Conservation (phyloP, 2,797 vertebrate genomes). For the Pelochelys cantorii region DNA sequence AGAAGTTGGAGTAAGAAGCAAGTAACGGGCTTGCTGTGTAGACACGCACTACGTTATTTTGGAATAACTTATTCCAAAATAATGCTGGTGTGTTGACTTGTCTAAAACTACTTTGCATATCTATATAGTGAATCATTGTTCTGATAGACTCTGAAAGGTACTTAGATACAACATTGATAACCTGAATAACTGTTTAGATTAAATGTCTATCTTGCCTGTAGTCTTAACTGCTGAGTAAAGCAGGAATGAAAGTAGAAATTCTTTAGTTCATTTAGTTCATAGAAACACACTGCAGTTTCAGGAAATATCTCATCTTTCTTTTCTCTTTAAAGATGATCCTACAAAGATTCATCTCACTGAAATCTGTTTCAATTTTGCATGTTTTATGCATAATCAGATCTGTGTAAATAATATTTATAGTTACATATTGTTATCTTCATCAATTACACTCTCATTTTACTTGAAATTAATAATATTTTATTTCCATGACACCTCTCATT, state of each 20-base stretch:
- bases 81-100: too few relatives aligned
- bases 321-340: background rate
- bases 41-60: too few relatives aligned
- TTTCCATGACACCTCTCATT: background rate
- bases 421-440: background rate
- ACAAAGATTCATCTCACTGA: background rate
- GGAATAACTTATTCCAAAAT: too few relatives aligned
- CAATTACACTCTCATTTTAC: background rate
- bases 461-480: background rate
- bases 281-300: background rate
- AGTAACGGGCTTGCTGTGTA: too few relatives aligned
- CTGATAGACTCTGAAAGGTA: fast-evolving
- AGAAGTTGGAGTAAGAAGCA: too few relatives aligned
- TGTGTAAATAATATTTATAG: background rate
- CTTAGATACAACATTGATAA: background rate
- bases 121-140: background rate
- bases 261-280: background rate
- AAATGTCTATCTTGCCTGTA: background rate
- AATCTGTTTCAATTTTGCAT: background rate
- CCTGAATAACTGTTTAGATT: background rate
- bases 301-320: background rate
- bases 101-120: background rate
- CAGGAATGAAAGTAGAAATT: background rate
- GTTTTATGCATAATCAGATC: background rate
- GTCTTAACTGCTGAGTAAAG: background rate